Conservation (phyloP, 2,113 vertebrate genomes). For the Carlito syrichta region DNA sequence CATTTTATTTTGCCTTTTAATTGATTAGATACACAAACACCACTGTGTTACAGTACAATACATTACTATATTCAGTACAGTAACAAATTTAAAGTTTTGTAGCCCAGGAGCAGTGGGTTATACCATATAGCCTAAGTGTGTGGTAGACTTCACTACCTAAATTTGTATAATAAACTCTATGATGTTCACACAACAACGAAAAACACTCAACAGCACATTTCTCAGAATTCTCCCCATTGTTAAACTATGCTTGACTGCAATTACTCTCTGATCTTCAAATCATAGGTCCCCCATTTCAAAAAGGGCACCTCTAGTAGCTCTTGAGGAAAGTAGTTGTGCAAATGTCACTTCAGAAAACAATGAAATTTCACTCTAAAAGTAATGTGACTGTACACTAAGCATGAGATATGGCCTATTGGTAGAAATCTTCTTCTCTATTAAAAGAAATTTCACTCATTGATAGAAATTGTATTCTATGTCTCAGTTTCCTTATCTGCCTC, state of each 20-base stretch:
- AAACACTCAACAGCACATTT: background rate
- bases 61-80: background rate
- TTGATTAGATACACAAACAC: background rate
- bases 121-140: background rate
- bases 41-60: background rate
- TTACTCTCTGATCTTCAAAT: background rate
- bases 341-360: background rate
- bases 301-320: background rate
- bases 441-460: background rate
- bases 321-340: background rate
- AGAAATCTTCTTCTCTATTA: background rate
- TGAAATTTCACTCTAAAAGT: background rate
- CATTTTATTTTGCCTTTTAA: background rate
- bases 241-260: background rate
- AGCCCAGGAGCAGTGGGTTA: background rate
- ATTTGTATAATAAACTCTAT: background rate
- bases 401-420: background rate
- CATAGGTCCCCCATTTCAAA: background rate
- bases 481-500: background rate
- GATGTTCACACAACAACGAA: background rate
- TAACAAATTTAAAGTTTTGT: background rate
- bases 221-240: background rate
- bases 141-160: background rate
- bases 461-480: background rate
- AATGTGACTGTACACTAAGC: background rate